phyloP scores from a whole-genome alignment of 2,797 vertebrate species.

The Zalophus californianus region DNA sequence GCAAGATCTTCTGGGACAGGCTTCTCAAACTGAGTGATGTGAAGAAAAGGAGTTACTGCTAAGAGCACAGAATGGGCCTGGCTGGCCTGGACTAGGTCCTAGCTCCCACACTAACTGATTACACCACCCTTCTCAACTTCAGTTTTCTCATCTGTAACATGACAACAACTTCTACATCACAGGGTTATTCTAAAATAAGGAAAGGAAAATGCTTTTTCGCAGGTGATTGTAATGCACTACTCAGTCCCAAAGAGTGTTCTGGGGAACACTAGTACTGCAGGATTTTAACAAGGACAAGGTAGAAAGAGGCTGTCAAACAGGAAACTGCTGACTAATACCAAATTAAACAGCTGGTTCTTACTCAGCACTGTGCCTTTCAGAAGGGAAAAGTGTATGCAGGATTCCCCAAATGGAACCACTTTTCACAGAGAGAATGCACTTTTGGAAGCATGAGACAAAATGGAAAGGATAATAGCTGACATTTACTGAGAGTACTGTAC shows the following conservation, averaged over 20 bases:
- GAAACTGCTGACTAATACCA: not conserved
- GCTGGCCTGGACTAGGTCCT: not conserved
- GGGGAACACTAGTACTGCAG: not conserved
- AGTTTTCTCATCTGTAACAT: not conserved
- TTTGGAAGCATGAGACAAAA: conserved; percentile 12
- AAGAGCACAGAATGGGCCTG: not conserved
- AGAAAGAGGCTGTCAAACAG: not conserved
- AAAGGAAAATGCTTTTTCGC: conserved; percentile 28
- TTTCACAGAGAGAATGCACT: not conserved
- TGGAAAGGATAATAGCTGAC: not conserved
- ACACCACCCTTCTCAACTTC: not conserved
- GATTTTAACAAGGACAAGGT: not conserved
- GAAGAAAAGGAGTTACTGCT: not conserved
- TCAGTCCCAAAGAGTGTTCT: not conserved
- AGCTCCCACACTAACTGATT: not conserved
- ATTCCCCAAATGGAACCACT: not conserved
- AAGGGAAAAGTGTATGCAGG: not conserved
- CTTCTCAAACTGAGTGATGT: not conserved
- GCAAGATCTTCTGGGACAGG: not conserved
- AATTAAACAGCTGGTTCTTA: not conserved
- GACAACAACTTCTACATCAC: not conserved
- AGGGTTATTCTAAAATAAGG: conserved; percentile 17
- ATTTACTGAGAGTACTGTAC: not conserved
- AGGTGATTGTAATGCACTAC: not conserved
- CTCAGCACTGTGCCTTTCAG: conserved; percentile 20